Percentiles rank a stretch among this genome's conserved stretches.
These are phyloP conservation scores for Connochaetes taurinus DNA, from an alignment of 2,113 vertebrate genomes.

Conservation along the genomic window DNA sequence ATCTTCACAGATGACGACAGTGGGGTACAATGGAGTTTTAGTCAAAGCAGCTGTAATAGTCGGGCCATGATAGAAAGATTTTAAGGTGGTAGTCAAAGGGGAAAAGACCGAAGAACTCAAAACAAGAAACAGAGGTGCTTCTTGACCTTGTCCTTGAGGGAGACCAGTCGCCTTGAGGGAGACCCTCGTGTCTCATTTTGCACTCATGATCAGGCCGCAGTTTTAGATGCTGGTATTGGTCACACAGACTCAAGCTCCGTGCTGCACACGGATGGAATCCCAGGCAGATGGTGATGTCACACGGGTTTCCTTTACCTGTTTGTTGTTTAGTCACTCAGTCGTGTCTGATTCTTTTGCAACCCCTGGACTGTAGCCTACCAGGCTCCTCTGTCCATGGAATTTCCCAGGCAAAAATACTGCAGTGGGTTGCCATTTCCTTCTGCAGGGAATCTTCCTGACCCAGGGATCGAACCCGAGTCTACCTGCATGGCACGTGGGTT, in stretches of 20 bases:
- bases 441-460: background rate
- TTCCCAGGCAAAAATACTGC: background rate
- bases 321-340: background rate
- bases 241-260: rapidly evolving
- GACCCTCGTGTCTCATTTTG: rapidly evolving
- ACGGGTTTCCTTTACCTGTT: background rate
- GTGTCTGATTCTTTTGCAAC: background rate
- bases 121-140: background rate
- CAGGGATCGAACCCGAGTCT: background rate
- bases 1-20: background rate
- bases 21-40: background rate
- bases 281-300: background rate
- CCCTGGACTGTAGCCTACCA: background rate
- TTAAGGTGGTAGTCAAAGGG: background rate
- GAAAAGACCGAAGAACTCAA: background rate
- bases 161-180: background rate
- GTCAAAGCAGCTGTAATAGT: background rate
- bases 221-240: background rate
- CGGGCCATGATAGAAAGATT: background rate
- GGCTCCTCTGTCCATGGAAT: background rate
- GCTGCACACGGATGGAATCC: too few relatives aligned
- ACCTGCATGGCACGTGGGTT: background rate
- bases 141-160: background rate
- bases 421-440: background rate
- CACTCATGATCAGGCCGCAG: background rate